Evolutionary conservation across 2,113 vertebrate genomes (phyloP).

Genomic region (Setophaga petechia): DNA sequence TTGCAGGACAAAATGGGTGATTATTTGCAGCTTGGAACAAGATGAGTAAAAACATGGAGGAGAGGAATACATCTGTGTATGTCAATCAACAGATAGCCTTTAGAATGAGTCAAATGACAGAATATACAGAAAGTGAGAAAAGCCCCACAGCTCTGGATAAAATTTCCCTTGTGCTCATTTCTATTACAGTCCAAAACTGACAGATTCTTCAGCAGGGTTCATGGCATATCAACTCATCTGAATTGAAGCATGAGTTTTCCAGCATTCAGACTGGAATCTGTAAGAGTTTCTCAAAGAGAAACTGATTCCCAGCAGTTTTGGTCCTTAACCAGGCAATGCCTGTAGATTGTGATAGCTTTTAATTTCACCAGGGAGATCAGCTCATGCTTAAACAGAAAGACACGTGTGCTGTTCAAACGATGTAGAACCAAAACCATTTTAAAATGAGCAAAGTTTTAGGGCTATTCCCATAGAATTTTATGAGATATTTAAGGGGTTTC

Average conservation of each 20-base stretch:
- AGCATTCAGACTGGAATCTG: background rate
- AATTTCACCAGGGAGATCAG: background rate
- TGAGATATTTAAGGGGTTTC: background rate
- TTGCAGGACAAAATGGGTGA: background rate
- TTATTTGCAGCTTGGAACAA: background rate
- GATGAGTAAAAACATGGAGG: background rate
- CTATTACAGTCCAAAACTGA: background rate
- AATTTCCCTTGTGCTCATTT: background rate
- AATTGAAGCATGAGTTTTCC: background rate
- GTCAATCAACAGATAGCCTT: background rate
- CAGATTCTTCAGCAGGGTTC: background rate
- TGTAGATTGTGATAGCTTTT: background rate
- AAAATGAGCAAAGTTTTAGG: background rate
- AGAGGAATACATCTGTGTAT: background rate
- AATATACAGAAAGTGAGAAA: background rate
- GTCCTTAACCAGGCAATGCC: background rate
- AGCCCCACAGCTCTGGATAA: background rate
- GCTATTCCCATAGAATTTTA: background rate
- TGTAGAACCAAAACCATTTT: background rate
- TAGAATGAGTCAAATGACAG: background rate
- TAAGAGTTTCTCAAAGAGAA: background rate
- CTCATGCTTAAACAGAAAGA: background rate
- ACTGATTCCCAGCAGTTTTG: background rate
- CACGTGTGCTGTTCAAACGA: rapidly evolving
- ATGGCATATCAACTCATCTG: background rate